Conservation (phyloP, 1,140 invertebrate species). For the Brachionus sp. region DNA sequence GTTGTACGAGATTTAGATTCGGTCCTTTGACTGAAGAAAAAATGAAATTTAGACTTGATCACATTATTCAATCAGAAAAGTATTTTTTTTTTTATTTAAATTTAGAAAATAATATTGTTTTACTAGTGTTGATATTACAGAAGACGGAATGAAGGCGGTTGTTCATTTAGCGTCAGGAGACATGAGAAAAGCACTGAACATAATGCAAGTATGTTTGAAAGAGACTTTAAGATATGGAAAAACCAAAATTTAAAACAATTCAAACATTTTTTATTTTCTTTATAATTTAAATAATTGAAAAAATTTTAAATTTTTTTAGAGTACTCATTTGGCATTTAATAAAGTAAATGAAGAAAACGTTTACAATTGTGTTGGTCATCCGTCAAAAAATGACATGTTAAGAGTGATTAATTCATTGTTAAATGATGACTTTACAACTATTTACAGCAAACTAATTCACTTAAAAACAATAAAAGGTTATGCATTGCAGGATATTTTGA, state of each 20-base stretch:
- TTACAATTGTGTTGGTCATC: slow-evolving; percentile 93
- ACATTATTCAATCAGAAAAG: slow-evolving; percentile 81
- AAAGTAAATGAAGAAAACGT: slow-evolving; percentile 84
- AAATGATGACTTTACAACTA: slow-evolving; percentile 77
- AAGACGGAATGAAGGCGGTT: slow-evolving; percentile 84
- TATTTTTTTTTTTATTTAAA: slow-evolving; percentile 53
- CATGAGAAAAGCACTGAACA: slow-evolving; percentile 94
- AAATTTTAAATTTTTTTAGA: slow-evolving; percentile 61
- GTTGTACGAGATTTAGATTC: slow-evolving; percentile 95
- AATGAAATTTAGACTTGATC: slow-evolving; percentile 81
- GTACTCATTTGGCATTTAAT: slow-evolving; percentile 79
- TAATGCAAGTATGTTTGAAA: slow-evolving; percentile 64
- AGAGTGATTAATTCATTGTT: slow-evolving; percentile 82
- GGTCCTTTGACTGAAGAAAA: slow-evolving; percentile 77
- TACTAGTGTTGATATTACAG: slow-evolving; percentile 73
- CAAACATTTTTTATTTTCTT: background rate
- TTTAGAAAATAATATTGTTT: slow-evolving; percentile 49
- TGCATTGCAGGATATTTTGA: slow-evolving; percentile 81
- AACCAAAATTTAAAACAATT: no score
- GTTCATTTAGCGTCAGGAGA: slow-evolving; percentile 87
- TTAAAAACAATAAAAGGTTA: slow-evolving; percentile 80
- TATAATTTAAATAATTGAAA: background rate
- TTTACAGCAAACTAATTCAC: slow-evolving; percentile 74
- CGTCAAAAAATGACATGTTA: slow-evolving; percentile 80
- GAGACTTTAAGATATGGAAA: background rate